Evolutionary conservation across 2,888 invertebrate species (phyloP), one percentile per base, ranked within the genome.

Genomic region (Hydropsyche betteni): DNA sequence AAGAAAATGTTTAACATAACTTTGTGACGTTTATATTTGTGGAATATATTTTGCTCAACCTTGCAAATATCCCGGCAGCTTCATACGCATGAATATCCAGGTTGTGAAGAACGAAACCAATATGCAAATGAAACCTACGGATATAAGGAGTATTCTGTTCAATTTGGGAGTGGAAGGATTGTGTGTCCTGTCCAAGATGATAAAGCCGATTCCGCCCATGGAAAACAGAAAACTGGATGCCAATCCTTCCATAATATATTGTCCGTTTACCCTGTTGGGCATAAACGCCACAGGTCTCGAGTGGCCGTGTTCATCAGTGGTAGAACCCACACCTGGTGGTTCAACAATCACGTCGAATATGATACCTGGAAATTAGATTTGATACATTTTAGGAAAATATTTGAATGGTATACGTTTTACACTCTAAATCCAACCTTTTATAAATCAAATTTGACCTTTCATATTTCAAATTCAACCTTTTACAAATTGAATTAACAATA

Each of bases 341-440:
- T 99, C 99, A 76, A 98, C 97, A 83, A 99, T 99, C 7, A 99
- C 97, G 86, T 99, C 99, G 85, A 99, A 99, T 81, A 99, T 99
- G 74, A 99, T 96, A 76, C 98, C 98, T 98, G 82, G 34, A 89
- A 87, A 80, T 8, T 2, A 44, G 7, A 44, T 44, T 24, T 24
- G 24, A 24, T 24, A 24, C 24, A 24, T 24, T 24, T 24, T 24
- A 24, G 24, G 2, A 24, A 24, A 24, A 24, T 24, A 24, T 24
- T 24, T 24, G 24, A 24, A 2, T 2, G 24, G 24, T 24, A 24
- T 2, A 24, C 1, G 24, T 24, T 24, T 24, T 2, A 24, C 1
- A 24, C 24, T 24, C 2, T 2, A 24, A 24, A 24, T 24, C 2
- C 24, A 24, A 24, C 24, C 2, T 24, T 24, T 24, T 24, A 24